Evolutionary conservation across 2,888 invertebrate genomes (phyloP), one percentile per base, ranked within the genome.

Genomic region (Drosophila siamana): DNA sequence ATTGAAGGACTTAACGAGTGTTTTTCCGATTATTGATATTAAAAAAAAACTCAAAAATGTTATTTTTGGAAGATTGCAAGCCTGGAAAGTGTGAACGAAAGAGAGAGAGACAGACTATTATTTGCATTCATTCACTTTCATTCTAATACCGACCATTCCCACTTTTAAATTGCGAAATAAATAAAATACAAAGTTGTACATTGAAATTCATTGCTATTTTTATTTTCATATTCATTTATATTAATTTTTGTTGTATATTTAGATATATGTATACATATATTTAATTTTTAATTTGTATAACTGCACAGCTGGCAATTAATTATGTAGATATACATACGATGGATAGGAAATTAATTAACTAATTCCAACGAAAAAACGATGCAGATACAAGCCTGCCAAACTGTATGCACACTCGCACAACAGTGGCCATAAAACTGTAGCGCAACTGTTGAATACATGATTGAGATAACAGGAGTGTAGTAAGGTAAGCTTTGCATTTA

Each of bases 151-250:
- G 33, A n/a, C n/a, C 11, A 33, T 33, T 33, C 11, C n/a, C 33
- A 33, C n/a, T 33, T 33, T 7, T 7, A 38, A 15, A 38, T 15
- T 38, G 13, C n/a, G 13, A 7, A 13, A 15, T 36, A 7, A 51
- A 38, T 9, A 9, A 38, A 55, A 9, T 54, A 1, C 28, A 13
- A n/a, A 41, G 19, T 41, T 54, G 19, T 70, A 70, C 69, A 63
- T 73, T 72, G 72, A 73, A 69, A 73, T 72, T 72, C 69, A 72
- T 72, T 68, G 73, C 72, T 69, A 73, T 59, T 63, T 71, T 69
- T 64, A 69, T 70, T 70, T 69, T 62, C 36, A 69, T 72, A 71
- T 70, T 71, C 54, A 71, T 55, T 71, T 46, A 70, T 54, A 65
- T 70, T 70, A 70, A 52, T 22, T 50, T 50, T 38, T 48, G 22